Evolutionary conservation across 2,888 invertebrate species (phyloP).

Genomic region (Cremastinae sp.): DNA sequence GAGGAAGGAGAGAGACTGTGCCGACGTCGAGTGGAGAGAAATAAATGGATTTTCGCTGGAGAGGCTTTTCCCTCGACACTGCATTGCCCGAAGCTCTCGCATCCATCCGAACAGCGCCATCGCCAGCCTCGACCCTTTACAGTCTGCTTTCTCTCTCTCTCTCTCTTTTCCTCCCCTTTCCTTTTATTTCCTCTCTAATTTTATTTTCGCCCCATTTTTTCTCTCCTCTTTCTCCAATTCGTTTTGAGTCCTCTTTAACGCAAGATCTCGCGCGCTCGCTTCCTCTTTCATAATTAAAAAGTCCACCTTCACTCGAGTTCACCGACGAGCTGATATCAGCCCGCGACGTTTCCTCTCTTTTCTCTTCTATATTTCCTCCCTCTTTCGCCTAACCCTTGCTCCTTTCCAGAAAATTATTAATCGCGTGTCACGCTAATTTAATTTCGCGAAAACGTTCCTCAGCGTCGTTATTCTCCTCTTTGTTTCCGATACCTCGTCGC

Average conservation of each 20-base stretch:
- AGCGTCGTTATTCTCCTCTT: not conserved
- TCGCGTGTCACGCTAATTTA: slow-evolving; percentile 22
- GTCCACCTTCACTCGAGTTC: slow-evolving; percentile 46
- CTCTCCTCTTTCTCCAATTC: slow-evolving; percentile 12
- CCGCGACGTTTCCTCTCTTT: slow-evolving; percentile 11
- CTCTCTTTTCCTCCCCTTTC: slow-evolving; percentile 26
- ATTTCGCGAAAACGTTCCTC: slow-evolving; percentile 37
- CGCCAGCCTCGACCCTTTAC: slow-evolving; percentile 21
- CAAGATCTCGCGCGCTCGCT: slow-evolving; percentile 50
- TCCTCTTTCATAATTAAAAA: slow-evolving; percentile 54
- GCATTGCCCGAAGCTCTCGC: slow-evolving; percentile 29
- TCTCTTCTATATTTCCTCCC: not conserved
- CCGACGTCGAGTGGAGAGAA: slow-evolving; percentile 48
- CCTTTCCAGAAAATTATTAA: slow-evolving; percentile 47
- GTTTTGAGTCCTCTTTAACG: slow-evolving; percentile 29
- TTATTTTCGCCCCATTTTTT: slow-evolving; percentile 30
- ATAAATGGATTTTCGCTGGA: slow-evolving; percentile 60
- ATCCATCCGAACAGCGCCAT: slow-evolving; percentile 21
- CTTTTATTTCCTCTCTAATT: slow-evolving; percentile 32
- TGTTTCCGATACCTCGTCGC: slow-evolving; percentile 4
- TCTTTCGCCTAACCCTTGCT: slow-evolving; percentile 28
- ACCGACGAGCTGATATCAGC: slow-evolving; percentile 49
- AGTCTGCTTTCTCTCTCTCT: slow-evolving; percentile 15
- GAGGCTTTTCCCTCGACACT: slow-evolving; percentile 42
- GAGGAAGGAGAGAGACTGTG: slow-evolving; percentile 21